Conservation (phyloP, 2,797 vertebrate genomes). For the Myoxocephalus aenaeus region DNA sequence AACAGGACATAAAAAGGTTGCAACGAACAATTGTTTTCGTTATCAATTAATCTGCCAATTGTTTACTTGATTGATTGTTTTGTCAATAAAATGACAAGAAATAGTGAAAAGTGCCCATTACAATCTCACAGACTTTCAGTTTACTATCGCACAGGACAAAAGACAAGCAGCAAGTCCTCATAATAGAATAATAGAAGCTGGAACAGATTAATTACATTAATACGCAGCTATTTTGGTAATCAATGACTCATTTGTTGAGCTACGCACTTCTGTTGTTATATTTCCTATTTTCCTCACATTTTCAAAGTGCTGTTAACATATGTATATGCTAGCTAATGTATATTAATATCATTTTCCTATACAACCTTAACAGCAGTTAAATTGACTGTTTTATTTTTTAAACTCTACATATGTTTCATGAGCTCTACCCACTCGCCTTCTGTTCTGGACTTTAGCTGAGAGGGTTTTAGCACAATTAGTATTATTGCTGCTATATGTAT, state of each 20-base stretch:
- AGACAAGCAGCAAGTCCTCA: not conserved
- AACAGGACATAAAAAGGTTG: not conserved
- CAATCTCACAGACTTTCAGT: not conserved
- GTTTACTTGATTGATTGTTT: not conserved
- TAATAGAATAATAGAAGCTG: not conserved
- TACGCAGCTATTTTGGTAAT: not conserved
- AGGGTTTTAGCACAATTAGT: not conserved
- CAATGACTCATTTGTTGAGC: not conserved
- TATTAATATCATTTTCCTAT: not conserved
- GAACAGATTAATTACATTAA: not conserved
- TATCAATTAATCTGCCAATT: not conserved
- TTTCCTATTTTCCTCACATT: not conserved
- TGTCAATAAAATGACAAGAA: conserved; percentile 1
- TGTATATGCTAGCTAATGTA: not conserved
- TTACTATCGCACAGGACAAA: not conserved
- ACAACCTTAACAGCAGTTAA: not conserved
- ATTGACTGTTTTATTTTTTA: not conserved
- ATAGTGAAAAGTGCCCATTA: not conserved
- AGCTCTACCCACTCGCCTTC: not conserved
- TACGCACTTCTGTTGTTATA: not conserved
- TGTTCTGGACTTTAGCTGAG: not conserved
- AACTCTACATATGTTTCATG: not conserved
- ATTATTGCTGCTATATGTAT: not conserved
- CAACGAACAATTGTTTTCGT: not conserved
- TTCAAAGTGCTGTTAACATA: not conserved